Evolutionary conservation across 2,888 invertebrate genomes (phyloP).

Genomic region (Prosopocoilus inquinatus): DNA sequence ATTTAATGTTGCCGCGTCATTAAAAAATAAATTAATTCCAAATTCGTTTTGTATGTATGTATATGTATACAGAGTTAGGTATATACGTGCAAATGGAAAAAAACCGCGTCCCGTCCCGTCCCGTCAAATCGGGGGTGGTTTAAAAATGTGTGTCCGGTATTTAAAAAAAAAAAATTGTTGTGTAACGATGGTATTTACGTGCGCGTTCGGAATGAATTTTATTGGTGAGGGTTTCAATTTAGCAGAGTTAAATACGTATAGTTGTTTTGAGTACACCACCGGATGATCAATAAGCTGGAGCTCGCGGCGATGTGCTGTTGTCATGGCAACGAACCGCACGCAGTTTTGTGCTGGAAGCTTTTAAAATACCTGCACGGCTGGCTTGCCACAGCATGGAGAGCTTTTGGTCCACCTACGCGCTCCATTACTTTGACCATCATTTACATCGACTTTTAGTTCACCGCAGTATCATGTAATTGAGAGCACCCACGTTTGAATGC

Average conservation of each 20-base stretch:
- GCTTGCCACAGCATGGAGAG: conserved; percentile 33
- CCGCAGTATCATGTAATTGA: conserved; percentile 3
- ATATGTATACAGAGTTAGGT: no score
- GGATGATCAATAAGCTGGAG: conserved; percentile 41
- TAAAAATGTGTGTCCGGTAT: no score
- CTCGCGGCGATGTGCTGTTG: conserved; percentile 39
- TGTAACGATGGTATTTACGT: background rate
- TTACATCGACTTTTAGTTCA: conserved; percentile 23
- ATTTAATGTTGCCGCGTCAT: no score
- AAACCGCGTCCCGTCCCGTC: no score
- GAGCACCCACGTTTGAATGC: conserved; percentile 14
- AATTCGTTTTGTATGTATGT: no score
- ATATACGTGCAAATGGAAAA: no score
- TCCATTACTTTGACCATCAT: conserved; percentile 30
- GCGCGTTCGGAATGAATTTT: conserved; percentile 6
- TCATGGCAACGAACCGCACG: conserved; percentile 41
- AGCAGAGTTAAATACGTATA: conserved; percentile 29
- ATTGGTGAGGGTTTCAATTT: conserved; percentile 25
- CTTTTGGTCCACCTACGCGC: conserved; percentile 29
- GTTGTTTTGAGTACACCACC: conserved; percentile 28
- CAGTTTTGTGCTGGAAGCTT: conserved; percentile 34
- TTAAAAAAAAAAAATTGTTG: no score
- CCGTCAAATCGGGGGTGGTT: no score
- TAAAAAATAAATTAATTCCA: no score
- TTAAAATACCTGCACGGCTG: conserved; percentile 38